Evolutionary conservation across 1,140 invertebrate species (phyloP).

Genomic region (Leptinotarsa defecta): DNA sequence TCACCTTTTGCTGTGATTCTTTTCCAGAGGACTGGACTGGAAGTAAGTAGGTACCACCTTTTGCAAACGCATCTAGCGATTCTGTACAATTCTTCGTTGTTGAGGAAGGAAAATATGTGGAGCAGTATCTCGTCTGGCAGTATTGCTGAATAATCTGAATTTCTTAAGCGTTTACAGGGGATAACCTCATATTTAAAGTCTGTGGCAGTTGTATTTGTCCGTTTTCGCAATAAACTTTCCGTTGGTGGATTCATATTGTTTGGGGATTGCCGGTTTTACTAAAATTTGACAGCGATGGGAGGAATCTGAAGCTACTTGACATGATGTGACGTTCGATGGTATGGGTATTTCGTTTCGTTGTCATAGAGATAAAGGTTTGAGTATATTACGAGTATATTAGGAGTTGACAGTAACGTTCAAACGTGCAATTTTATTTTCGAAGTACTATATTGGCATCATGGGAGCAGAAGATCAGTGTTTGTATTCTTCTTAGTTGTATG

Average conservation of each 20-base stretch:
- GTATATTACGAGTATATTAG: too few relatives aligned
- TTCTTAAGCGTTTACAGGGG: background rate
- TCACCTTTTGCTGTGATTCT: slow-evolving; percentile 31
- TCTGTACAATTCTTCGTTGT: slow-evolving; percentile 36
- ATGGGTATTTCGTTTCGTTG: too few relatives aligned
- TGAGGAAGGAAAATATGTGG: slow-evolving; percentile 39
- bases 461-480: too few relatives aligned
- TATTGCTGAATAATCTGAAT: slow-evolving; percentile 23
- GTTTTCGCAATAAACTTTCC: background rate
- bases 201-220: background rate
- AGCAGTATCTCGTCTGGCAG: slow-evolving; percentile 41
- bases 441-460: too few relatives aligned
- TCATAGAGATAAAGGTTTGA: too few relatives aligned
- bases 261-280: slow-evolving; percentile 1
- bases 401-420: too few relatives aligned
- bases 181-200: background rate
- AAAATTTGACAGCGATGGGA: slow-evolving; percentile 2
- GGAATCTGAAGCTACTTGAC: background rate
- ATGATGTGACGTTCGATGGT: background rate
- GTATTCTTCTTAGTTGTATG: too few relatives aligned
- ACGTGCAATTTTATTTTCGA: too few relatives aligned
- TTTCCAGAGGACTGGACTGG: slow-evolving; percentile 36
- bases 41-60: slow-evolving; percentile 34
- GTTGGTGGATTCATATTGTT: background rate
- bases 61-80: slow-evolving; percentile 33